phyloP scores from a whole-genome alignment of 2,113 vertebrate genomes.

The Pelecanoides urinatrix region DNA sequence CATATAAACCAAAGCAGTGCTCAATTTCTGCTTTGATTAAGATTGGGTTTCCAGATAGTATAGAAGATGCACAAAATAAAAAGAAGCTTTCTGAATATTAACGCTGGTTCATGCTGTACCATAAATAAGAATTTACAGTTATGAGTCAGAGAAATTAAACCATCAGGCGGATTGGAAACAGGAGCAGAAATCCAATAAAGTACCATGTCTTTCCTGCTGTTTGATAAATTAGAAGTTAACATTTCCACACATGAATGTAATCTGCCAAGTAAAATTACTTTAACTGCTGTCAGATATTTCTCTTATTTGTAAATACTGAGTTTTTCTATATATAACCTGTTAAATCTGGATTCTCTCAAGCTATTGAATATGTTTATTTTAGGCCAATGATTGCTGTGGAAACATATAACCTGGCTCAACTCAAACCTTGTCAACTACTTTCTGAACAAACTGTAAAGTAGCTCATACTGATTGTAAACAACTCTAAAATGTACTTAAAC shows the following conservation, averaged over 20 bases:
- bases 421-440: neutral
- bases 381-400: neutral
- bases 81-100: neutral
- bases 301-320: neutral
- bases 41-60: neutral
- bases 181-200: conserved; percentile 1
- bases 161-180: neutral
- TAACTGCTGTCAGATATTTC: neutral
- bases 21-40: neutral
- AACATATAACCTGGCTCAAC: neutral
- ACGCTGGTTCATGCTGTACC: neutral
- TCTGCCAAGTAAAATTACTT: conserved; percentile 21
- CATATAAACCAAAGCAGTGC: neutral
- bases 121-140: neutral
- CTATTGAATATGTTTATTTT: neutral
- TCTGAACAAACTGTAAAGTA: neutral
- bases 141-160: neutral
- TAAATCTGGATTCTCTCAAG: neutral
- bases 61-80: neutral
- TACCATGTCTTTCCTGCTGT: neutral
- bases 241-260: conserved; percentile 8
- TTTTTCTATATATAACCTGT: neutral
- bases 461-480: neutral
- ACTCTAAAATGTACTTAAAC: neutral
- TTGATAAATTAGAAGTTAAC: conserved; percentile 35